Evolutionary conservation across 64 coral and sea anemone genomes (phyloP), one percentile per base, ranked within the genome.

Genomic region (Actinia tenebrosa): DNA sequence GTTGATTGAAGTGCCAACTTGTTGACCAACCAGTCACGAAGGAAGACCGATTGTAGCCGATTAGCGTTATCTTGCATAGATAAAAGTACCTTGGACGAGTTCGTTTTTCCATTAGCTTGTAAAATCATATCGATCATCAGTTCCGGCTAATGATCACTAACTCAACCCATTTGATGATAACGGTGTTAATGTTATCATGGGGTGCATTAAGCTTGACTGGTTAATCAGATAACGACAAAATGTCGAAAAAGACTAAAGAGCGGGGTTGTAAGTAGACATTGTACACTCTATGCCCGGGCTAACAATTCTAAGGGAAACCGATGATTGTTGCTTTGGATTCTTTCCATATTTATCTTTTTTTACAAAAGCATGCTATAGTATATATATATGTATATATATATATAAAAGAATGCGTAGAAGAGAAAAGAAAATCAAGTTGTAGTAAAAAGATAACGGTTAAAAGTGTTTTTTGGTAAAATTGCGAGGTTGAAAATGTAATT

Each of bases 51-150:
- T 53, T 43, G 54, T 23, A 15, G 80, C 45, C 45, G 80, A 83
- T 83, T 58, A 55, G 80, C 80, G 69, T 75, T 75, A 75, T n/a
- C n/a, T 30, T 58, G 10, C 37, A 58, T 16, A 16, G 80, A 83
- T 83, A 53, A 83, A 37, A 75, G n/a, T 17, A 83, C 45, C 43
- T 83, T 18, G 45, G 80, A 83, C 17, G 15, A 53, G 80, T 58
- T 53, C 80, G 69, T 75, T 75, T 75, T 58, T 83, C 80, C 80
- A 83, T 83, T 83, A 83, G 80, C 80, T 83, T 52, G 80, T 83
- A 83, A 83, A 83, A 55, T 53, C 37, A 83, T 58, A 50, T 53
- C 80, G 26, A 42, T 75, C 23, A 42, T 10, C n/a, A 75, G 69
- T 30, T 75, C 69, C 69, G 69, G 69, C 69, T 75, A 75, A 75